Evolutionary conservation across 1,140 invertebrate genomes (phyloP).

Genomic region (Papilio polyxenes): DNA sequence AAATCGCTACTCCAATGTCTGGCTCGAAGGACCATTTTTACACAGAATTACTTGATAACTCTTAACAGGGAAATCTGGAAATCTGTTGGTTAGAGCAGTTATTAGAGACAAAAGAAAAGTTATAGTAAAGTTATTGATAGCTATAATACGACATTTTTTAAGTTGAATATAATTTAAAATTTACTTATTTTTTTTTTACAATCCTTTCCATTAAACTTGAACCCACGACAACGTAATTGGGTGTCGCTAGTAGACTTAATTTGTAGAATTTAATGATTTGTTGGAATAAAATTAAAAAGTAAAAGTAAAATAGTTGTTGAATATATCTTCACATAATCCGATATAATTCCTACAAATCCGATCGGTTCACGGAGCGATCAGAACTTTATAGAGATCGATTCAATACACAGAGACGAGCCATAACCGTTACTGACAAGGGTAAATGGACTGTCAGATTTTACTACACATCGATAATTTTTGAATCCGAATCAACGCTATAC

Average conservation of each 20-base stretch:
- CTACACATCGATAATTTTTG: neutral
- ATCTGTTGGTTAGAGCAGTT: neutral
- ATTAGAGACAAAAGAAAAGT: neutral
- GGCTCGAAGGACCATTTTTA: constrained; percentile 36
- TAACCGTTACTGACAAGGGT: constrained; percentile 8
- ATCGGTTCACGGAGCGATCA: neutral
- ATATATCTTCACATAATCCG: neutral
- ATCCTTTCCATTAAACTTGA: too few relatives aligned
- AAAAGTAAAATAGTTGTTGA: neutral
- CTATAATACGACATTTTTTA: too few relatives aligned
- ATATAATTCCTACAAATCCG: neutral
- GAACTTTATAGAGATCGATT: neutral
- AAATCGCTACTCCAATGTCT: constrained; percentile 35
- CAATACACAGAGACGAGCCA: neutral
- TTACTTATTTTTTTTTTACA: too few relatives aligned
- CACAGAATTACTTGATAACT: constrained; percentile 35
- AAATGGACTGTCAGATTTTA: constrained; percentile 1
- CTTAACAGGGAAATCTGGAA: neutral
- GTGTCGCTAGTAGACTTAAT: too few relatives aligned
- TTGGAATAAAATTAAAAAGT: neutral
- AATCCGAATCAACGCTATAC: neutral
- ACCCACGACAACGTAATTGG: too few relatives aligned
- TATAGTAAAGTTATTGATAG: neutral
- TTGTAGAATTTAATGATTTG: too few relatives aligned
- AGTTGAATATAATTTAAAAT: too few relatives aligned